Base-by-base conservation (phyloP, 2,113 vertebrate species). In the Aplodontia rufa region DNA sequence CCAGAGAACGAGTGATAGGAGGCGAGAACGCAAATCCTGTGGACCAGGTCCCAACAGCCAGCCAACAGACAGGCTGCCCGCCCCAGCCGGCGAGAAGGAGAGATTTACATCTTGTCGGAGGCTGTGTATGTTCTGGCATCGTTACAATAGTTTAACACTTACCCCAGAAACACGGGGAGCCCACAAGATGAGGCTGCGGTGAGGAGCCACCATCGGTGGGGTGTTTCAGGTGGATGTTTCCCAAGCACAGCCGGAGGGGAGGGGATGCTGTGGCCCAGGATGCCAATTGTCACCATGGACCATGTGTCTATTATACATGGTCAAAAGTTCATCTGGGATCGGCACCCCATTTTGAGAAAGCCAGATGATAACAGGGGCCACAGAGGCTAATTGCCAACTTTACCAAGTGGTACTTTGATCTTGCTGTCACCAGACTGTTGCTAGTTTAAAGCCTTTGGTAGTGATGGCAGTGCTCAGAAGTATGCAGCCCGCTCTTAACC, bases 291-390 rank as follows among this genome's bases (percentile, higher is more conserved):
- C 69, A 35, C 32, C 42, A 37, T 26, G 78, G 62, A 76, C 75
- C 37, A 12, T 6, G 30, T 45, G 32, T 68, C 64, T 82, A 3
- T 37, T 51, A 62, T 3, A 24, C 2, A 71, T 19, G 35, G 42
- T 69, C 53, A 30, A 71, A 87, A 32, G 74, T 60, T 51, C 90
- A 68, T 55, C 93, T 81, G 40, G 22, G 28, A 30, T 53, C 66
- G 87, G 71, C 89, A 76, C 62, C 84, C 79, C 62, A 84, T 84
- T 92, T 83, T 93, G 91, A 95, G 84, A 85, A 89, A 88, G 64
- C 5, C 85, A 62, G 72, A 72, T n/a, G 86, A 53, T 87, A 84
- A 87, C 32, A 60, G 72, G 72, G 68, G 51, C 71, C 64, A 28
- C 20, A 22, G 64, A 81, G 86, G 88, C 82, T 93, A 91, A 93